Evolutionary conservation across 2,113 vertebrate genomes (phyloP).

Genomic region (Aegotheles bennettii): DNA sequence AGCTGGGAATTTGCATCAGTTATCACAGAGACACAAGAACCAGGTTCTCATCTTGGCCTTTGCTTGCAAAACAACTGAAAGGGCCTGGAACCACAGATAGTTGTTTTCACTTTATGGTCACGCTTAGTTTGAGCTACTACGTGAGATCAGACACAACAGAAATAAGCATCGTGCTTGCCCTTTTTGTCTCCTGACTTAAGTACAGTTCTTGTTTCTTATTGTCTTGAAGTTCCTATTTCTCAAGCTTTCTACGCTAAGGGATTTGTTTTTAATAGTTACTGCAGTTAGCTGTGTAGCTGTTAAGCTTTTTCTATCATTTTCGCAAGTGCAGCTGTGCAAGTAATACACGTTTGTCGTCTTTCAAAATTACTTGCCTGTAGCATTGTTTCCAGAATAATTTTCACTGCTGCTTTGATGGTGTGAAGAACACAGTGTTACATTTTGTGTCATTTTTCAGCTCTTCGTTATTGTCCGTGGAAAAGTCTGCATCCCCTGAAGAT

Average conservation of each 20-base stretch:
- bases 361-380: slow-evolving; percentile 14
- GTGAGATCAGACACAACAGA: not conserved
- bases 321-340: not conserved
- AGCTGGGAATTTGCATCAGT: not conserved
- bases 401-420: not conserved
- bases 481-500: not conserved
- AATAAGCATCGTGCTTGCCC: accelerated
- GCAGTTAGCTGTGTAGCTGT: not conserved
- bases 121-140: not conserved
- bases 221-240: not conserved
- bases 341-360: not conserved
- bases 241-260: not conserved
- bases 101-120: not conserved
- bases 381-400: not conserved
- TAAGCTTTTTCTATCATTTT: not conserved
- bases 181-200: not conserved
- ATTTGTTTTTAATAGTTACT: not conserved
- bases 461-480: not conserved
- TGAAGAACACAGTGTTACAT: not conserved
- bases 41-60: not conserved
- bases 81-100: not conserved
- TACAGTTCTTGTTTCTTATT: not conserved
- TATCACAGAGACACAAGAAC: not conserved
- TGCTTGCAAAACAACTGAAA: not conserved
- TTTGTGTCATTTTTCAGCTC: not conserved